phyloP scores from a whole-genome alignment of 1,140 invertebrate genomes.

The Heliconius melpomene region DNA sequence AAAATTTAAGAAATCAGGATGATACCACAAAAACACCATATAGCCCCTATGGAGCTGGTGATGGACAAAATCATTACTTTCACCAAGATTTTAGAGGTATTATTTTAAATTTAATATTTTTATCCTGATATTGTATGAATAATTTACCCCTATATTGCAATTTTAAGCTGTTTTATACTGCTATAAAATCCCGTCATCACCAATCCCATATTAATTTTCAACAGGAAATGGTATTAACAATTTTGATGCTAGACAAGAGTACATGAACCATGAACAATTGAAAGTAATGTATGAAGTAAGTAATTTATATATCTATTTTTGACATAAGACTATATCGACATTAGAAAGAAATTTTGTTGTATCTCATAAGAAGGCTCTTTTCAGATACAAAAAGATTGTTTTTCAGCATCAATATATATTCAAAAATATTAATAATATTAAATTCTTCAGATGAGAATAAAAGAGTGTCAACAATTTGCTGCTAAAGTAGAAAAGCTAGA shows the following conservation, averaged over 20 bases:
- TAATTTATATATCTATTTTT: neutral
- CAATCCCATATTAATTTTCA: conserved; percentile 17
- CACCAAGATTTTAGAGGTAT: conserved; percentile 67
- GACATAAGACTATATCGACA: no score
- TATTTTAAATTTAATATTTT: neutral
- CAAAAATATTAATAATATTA: neutral
- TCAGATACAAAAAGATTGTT: no score
- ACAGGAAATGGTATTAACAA: conserved; percentile 65
- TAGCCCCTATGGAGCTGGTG: conserved; percentile 69
- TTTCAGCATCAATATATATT: no score
- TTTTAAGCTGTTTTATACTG: no score
- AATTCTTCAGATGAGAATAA: conserved; percentile 64
- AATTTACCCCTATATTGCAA: no score
- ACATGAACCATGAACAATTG: conserved; percentile 70
- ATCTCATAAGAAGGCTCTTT: no score
- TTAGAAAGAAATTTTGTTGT: no score
- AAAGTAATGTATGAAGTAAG: conserved; percentile 77
- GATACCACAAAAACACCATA: conserved; percentile 58
- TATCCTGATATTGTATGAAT: neutral
- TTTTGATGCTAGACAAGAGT: conserved; percentile 62
- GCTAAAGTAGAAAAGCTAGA: conserved; percentile 66
- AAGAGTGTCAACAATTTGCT: conserved; percentile 72
- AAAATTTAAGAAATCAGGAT: conserved; percentile 55
- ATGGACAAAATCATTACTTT: conserved; percentile 70
- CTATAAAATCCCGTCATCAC: no score